Evolutionary conservation across 2,113 vertebrate genomes (phyloP).

Genomic region (Chunga burmeisteri): DNA sequence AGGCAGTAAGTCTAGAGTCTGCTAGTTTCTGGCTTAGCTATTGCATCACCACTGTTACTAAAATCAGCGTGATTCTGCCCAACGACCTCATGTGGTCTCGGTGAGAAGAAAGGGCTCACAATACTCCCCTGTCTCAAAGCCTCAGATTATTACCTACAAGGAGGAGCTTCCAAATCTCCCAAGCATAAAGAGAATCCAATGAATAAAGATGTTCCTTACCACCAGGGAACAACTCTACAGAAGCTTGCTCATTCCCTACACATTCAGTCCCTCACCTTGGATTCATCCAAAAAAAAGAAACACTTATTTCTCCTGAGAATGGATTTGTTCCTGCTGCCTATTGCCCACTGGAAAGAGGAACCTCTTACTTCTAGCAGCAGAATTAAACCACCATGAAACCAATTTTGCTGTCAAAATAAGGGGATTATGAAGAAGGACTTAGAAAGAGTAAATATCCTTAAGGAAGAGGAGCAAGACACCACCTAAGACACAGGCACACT

Average conservation of each 20-base stretch:
- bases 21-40: neutral
- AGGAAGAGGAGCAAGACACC: neutral
- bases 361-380: neutral
- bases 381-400: neutral
- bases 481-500: neutral
- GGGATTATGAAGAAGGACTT: neutral
- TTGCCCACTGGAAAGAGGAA: neutral
- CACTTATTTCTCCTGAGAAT: neutral
- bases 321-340: neutral
- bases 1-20: neutral
- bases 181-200: neutral
- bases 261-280: neutral
- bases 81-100: neutral
- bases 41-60: neutral
- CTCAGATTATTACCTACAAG: neutral
- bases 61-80: neutral
- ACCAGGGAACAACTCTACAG: neutral
- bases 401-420: neutral
- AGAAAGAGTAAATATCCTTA: neutral
- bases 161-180: neutral
- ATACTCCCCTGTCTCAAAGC: neutral
- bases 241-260: neutral
- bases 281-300: neutral
- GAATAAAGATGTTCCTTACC: neutral
- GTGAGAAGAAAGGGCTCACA: neutral